phyloP scores from a whole-genome alignment of 2,113 vertebrate species.

The Hyperopisus bebe region DNA sequence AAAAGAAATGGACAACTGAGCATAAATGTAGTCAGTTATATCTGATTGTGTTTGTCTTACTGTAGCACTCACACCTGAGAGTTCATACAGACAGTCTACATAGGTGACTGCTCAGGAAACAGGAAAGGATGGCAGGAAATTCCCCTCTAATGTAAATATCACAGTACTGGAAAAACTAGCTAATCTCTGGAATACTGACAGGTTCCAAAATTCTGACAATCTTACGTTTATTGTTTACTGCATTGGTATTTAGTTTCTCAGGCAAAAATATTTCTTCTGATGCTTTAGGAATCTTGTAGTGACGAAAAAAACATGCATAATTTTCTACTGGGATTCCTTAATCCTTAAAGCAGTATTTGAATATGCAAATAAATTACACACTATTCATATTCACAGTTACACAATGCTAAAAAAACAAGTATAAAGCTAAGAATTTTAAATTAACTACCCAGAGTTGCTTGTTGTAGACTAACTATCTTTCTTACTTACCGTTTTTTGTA shows the following conservation, averaged over 20 bases:
- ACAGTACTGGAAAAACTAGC: too few species aligned
- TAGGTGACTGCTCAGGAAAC: too few species aligned
- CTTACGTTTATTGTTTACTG: not conserved
- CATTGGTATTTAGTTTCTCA: not conserved
- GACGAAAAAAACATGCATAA: not conserved
- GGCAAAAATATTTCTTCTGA: not conserved
- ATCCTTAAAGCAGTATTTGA: not conserved
- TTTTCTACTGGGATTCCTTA: not conserved
- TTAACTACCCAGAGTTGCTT: not conserved
- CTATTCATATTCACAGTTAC: not conserved
- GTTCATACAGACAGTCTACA: too few species aligned
- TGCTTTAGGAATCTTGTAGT: not conserved
- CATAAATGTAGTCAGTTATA: not conserved
- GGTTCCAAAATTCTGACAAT: not conserved
- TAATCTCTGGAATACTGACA: not conserved
- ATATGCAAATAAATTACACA: not conserved
- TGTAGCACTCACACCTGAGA: not conserved
- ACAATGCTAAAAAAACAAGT: not conserved
- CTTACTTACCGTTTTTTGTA: not conserved
- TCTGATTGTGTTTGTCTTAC: not conserved
- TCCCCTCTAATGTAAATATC: too few species aligned
- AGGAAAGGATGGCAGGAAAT: too few species aligned
- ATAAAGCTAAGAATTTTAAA: not conserved
- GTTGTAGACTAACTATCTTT: not conserved
- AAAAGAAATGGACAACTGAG: not conserved